These are phyloP conservation scores for Anableps anableps DNA, from an alignment of 2,797 vertebrate genomes.

Conservation along the genomic window DNA sequence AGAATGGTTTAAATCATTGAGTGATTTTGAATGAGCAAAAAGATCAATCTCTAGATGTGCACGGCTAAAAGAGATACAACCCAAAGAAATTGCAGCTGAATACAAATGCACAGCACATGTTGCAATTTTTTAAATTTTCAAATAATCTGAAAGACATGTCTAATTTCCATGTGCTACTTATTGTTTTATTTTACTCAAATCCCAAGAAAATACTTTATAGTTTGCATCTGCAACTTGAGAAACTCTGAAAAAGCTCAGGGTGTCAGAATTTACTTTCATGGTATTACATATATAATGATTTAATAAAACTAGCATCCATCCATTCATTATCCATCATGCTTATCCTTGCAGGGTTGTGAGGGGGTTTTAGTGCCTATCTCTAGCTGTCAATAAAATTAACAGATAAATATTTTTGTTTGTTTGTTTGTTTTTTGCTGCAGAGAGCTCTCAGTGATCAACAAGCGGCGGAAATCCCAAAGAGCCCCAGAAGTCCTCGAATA, in stretches of 20 bases:
- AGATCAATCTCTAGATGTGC: too few relatives aligned
- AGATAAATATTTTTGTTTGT: not conserved
- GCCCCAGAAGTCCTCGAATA: conserved; percentile 86
- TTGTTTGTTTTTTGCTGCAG: conserved; percentile 77
- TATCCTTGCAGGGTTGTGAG: too few relatives aligned
- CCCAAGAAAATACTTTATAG: not conserved
- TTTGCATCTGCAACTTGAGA: not conserved
- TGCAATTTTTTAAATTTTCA: not conserved
- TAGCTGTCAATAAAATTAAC: not conserved
- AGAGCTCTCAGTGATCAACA: conserved; percentile 90
- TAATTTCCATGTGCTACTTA: not conserved
- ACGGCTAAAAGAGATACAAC: too few relatives aligned
- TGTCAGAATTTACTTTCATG: not conserved
- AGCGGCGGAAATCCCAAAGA: conserved; percentile 80
- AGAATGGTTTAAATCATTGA: too few relatives aligned
- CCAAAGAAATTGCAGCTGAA: too few relatives aligned
- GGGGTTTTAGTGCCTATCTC: too few relatives aligned
- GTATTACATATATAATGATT: not conserved
- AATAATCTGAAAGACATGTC: not conserved
- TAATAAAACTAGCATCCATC: too few relatives aligned
- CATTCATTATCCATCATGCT: too few relatives aligned
- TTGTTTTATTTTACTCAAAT: not conserved
- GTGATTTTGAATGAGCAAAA: too few relatives aligned
- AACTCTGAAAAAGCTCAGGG: not conserved
- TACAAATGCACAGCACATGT: not conserved